Conservation (phyloP, 2,888 invertebrate species). For the Xylota sylvarum region DNA sequence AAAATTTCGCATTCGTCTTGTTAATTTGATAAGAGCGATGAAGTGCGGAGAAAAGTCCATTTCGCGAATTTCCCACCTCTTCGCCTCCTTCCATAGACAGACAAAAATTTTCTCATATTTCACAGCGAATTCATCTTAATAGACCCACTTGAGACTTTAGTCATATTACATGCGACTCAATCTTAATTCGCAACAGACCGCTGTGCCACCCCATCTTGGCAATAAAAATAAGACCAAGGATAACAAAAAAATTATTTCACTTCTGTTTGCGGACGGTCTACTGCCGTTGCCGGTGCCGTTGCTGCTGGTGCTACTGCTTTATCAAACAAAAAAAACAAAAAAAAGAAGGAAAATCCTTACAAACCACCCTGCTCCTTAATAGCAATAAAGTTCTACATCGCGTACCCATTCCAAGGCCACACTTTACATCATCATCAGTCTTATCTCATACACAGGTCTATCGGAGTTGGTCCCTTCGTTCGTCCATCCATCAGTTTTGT, state of each 20-base stretch:
- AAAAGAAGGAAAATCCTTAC: neutral
- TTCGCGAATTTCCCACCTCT: constrained; percentile 9
- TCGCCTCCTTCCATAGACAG: neutral
- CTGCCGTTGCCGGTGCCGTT: too few species aligned
- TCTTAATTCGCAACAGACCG: constrained; percentile 52
- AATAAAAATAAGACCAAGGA: constrained; percentile 55
- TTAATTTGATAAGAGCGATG: constrained; percentile 57
- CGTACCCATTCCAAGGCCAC: neutral
- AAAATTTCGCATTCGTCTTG: constrained; percentile 42
- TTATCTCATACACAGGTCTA: constrained; percentile 49
- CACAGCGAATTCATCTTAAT: constrained; percentile 60
- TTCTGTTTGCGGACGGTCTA: constrained; percentile 43
- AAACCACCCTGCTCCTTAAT: neutral
- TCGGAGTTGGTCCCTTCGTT: neutral
- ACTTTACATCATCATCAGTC: constrained; percentile 57
- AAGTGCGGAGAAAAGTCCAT: constrained; percentile 42
- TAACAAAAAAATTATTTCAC: constrained; percentile 51
- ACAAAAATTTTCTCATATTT: constrained; percentile 45
- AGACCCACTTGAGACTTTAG: constrained; percentile 66
- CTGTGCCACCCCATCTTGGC: neutral
- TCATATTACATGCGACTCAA: constrained; percentile 65
- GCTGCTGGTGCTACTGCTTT: constrained; percentile 11
- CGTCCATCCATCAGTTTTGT: constrained; percentile 36
- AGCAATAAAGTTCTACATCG: constrained; percentile 46
- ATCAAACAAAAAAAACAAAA: too few species aligned